These are phyloP conservation scores for Hemistola chrysoprasaria DNA, from an alignment of 2,888 invertebrate genomes.

Conservation along the genomic window DNA sequence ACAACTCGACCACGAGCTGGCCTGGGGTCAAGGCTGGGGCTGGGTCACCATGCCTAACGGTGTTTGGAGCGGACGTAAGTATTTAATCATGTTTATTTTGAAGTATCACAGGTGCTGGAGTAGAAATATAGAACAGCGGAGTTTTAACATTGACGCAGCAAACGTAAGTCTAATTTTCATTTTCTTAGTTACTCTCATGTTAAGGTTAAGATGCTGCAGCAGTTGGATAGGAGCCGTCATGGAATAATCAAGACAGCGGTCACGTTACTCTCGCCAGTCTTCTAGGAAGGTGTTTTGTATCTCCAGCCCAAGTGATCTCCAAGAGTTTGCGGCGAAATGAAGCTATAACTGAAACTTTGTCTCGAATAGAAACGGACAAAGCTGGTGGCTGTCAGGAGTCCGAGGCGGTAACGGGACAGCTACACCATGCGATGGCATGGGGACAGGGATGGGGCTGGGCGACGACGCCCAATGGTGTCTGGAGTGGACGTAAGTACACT, in stretches of 20 bases:
- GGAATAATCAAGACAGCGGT: too few relatives aligned
- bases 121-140: too few relatives aligned
- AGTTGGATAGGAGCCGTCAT: too few relatives aligned
- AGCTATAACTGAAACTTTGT: slow-evolving; percentile 19
- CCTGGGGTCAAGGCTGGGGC: slow-evolving; percentile 90
- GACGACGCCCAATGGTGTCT: slow-evolving; percentile 79
- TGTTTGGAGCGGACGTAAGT: slow-evolving; percentile 85
- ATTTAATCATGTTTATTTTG: not conserved
- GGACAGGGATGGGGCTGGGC: slow-evolving; percentile 87
- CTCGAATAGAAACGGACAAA: slow-evolving; percentile 22
- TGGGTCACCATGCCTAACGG: slow-evolving; percentile 87
- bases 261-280: too few relatives aligned
- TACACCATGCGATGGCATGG: slow-evolving; percentile 79
- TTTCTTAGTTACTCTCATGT: too few relatives aligned
- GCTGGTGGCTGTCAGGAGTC: slow-evolving; percentile 51
- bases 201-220: too few relatives aligned
- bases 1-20: slow-evolving; percentile 80
- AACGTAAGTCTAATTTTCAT: too few relatives aligned
- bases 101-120: not conserved
- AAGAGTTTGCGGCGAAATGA: slow-evolving; percentile 12
- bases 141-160: too few relatives aligned
- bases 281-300: too few relatives aligned
- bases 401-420: slow-evolving; percentile 57
- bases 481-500: slow-evolving; percentile 73
- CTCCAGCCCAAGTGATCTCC: too few relatives aligned